Evolutionary conservation across 2,113 vertebrate genomes (phyloP).

Genomic region (Mormyrus iriodes): DNA sequence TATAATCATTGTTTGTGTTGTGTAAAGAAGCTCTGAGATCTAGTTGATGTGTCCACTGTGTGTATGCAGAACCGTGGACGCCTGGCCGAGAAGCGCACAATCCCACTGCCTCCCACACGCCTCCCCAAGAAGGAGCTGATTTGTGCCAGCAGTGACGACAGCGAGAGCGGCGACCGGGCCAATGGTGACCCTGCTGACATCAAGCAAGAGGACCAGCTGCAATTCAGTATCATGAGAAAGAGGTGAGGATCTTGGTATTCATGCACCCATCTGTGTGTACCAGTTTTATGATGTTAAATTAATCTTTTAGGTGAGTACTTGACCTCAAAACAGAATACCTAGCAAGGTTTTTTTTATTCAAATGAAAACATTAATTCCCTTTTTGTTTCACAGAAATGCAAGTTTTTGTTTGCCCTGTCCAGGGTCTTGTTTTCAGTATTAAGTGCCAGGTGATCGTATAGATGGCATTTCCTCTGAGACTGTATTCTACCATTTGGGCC

Average conservation of each 20-base stretch:
- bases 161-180: slow-evolving; percentile 74
- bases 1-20: neutral
- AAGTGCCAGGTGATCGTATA: neutral
- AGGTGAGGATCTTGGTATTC: slow-evolving; percentile 62
- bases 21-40: neutral
- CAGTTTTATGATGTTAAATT: neutral
- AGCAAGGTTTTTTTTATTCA: neutral
- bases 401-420: neutral
- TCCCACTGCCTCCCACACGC: slow-evolving; percentile 74
- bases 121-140: slow-evolving; percentile 84
- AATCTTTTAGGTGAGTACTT: neutral
- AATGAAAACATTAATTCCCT: neutral
- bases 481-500: neutral
- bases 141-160: slow-evolving; percentile 79
- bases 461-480: neutral
- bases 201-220: slow-evolving; percentile 84
- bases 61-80: slow-evolving; percentile 85
- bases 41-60: slow-evolving; percentile 23
- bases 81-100: slow-evolving; percentile 90
- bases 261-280: neutral
- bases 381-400: neutral
- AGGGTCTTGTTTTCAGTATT: neutral
- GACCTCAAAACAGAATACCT: neutral
- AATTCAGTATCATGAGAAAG: slow-evolving; percentile 92
- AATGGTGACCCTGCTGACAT: slow-evolving; percentile 74